Evolutionary conservation across 2,888 invertebrate species (phyloP), one percentile per base, ranked within the genome.

Genomic region (Ectropis crepuscularia): DNA sequence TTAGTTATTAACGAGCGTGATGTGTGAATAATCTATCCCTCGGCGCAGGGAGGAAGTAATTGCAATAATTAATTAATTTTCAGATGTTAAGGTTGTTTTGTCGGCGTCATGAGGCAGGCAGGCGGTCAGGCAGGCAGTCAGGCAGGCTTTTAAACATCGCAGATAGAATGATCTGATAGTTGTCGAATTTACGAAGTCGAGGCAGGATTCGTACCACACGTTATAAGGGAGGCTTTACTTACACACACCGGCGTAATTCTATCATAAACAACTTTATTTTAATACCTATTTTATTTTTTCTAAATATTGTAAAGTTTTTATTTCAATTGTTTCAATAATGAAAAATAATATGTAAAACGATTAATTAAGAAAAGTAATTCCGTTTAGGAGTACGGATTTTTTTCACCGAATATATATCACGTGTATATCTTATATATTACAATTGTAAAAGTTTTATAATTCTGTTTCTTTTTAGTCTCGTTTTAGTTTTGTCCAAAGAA

Each of bases 41-140:
- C 55, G 48, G 57, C 28, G 48, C 63, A 76, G 77, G 67, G 63
- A 59, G 72, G 73, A 71, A 71, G 75, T 81, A 78, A 80, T 81
- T 79, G 80, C 79, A 81, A 78, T 76, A 79, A 78, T 79, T 76
- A 79, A 85, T 83, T 82, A 74, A 85, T 85, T 86, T 86, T 86
- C 86, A 86, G 86, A 86, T 86, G 67, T 79, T 76, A 73, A 79
- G 71, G 71, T 78, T 80, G 76, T 79, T 77, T 79, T 76, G 82
- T 83, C 75, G 85, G 83, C 75, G 85, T 71, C 81, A 65, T 75
- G 76, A 81, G 86, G 83, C 78, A 79, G 67, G 57, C 68, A 68
- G 68, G 83, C 78, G 78, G 67, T 53, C 68, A 68, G 68, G 66
- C 70, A 64, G 71, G 63, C 67, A 8, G 47, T 41, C 64, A 65